A percentile compares a stretch with the other conserved stretches of the same genome.
Conservation (phyloP, 2,888 invertebrate species). For the Dermolepida albohirtum region DNA sequence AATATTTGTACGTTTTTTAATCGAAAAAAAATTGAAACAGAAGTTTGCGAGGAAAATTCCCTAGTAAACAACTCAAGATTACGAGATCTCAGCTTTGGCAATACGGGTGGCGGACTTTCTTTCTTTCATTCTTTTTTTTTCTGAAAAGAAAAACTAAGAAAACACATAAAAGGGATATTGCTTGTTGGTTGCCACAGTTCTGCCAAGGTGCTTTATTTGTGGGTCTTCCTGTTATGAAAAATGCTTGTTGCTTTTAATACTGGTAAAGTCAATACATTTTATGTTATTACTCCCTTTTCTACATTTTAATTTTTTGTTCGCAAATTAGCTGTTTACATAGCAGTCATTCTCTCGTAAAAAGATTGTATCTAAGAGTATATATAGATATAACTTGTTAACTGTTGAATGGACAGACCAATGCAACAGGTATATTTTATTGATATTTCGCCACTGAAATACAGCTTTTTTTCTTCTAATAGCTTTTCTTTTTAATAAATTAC, state of each 20-base stretch:
- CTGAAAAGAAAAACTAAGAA: conserved; percentile 10
- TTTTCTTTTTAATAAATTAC: conserved; percentile 18
- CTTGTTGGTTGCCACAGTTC: conserved; percentile 33
- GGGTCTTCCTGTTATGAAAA: conserved; percentile 35
- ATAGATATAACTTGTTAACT: conserved; percentile 9
- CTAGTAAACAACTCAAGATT: conserved; percentile 24
- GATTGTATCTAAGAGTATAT: conserved; percentile 5
- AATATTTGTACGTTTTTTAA: not conserved
- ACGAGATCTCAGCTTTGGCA: conserved; percentile 25
- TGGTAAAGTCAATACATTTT: conserved; percentile 32
- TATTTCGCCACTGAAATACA: conserved; percentile 1
- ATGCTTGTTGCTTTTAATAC: conserved; percentile 36
- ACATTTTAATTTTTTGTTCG: conserved; percentile 24
- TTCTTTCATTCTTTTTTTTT: conserved; percentile 21
- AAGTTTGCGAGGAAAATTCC: not conserved
- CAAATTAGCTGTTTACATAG: conserved; percentile 15
- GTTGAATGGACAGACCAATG: conserved; percentile 25
- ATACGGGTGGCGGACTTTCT: conserved; percentile 22
- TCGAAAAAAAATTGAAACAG: not conserved
- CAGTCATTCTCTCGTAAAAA: conserved; percentile 3
- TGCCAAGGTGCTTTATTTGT: conserved; percentile 34
- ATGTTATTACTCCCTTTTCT: conserved; percentile 9
- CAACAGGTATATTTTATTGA: conserved; percentile 38
- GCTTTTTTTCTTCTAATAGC: conserved; percentile 12
- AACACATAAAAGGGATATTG: conserved; percentile 13